Evolutionary conservation across 2,888 invertebrate species (phyloP).

Genomic region (Amphipyra tragopoginis): DNA sequence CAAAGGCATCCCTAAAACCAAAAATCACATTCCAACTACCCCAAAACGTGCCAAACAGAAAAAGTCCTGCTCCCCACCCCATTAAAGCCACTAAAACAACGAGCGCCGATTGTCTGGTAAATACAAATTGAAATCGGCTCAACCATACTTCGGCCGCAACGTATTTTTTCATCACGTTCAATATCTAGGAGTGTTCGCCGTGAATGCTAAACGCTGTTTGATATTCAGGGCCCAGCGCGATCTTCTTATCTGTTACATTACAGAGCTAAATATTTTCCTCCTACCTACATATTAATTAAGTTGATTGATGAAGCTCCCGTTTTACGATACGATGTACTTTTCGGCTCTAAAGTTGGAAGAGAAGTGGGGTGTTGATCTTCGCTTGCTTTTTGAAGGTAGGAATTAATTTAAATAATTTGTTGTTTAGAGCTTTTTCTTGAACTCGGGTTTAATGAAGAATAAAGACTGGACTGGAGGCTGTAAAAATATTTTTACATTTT

Average conservation of each 20-base stretch:
- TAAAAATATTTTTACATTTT: too few relatives aligned
- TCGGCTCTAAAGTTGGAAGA: slow-evolving; percentile 46
- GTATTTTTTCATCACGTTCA: slow-evolving; percentile 68
- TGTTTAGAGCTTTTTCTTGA: slow-evolving; percentile 5
- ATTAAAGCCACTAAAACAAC: slow-evolving; percentile 54
- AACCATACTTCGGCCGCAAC: slow-evolving; percentile 47
- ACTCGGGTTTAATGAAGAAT: too few relatives aligned
- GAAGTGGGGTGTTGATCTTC: slow-evolving; percentile 46
- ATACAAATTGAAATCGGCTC: slow-evolving; percentile 63
- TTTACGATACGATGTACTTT: slow-evolving; percentile 55
- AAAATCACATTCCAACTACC: slow-evolving; percentile 45
- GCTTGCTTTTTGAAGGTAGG: slow-evolving; percentile 17
- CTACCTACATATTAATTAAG: slow-evolving; percentile 69
- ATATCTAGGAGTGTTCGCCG: slow-evolving; percentile 58
- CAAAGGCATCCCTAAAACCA: slow-evolving; percentile 18
- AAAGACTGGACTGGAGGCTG: too few relatives aligned
- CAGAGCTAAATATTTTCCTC: slow-evolving; percentile 69
- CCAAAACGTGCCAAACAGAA: slow-evolving; percentile 45
- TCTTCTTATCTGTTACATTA: slow-evolving; percentile 70
- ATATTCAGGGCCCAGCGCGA: slow-evolving; percentile 63
- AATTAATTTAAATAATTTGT: slow-evolving; percentile 45
- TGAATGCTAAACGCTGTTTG: slow-evolving; percentile 67
- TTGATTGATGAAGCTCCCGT: slow-evolving; percentile 60
- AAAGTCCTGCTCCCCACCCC: slow-evolving; percentile 37
- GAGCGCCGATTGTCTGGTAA: slow-evolving; percentile 59